Base-by-base conservation (phyloP, 1,140 invertebrate genomes). In the Stegodyphus dumicola region DNA sequence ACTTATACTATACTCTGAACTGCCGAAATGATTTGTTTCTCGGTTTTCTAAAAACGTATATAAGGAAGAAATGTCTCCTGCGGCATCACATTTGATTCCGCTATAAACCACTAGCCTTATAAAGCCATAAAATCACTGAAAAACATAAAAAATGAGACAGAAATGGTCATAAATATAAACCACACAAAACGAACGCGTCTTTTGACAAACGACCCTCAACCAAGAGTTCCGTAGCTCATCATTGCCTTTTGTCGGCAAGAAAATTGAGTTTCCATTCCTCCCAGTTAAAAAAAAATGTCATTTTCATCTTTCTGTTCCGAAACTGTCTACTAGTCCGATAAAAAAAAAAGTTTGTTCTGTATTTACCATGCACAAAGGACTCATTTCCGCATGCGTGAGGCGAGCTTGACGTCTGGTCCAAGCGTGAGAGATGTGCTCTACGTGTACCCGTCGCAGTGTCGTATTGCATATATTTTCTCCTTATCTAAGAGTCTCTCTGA, bases 351-450 rank as follows among this genome's bases (percentile, higher is more conserved):
- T 65, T 49, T 6, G 64, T 33, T 33, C 33, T 33, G 60, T 66
- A 66, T 77, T 77, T 77, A 77, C 75, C 11, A 77, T 77, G 75
- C 75, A 77, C 75, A 77, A 77, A 77, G 56, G 75, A 77, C 75
- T 77, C 75, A 77, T 77, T 77, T 77, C 64, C 56, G 7, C 75
- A 48, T 66, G 75, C 17, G 13, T 49, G 10, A 51, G 60, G 66
- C 75, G 66, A 15, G 7, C 51, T 7, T 77, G 75, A 66, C 75
- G 66, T 77, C 75, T 77, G 49, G 48, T 66, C 6, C 75, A 65
- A 66, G 75, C 56, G 49, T 77, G 75, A 77, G 60, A 6, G 64
- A 77, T 66, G 75, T 15, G 60, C 33, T 65, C 10, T 48, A 65
- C 64, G 75, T 77, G 75, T 33, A 33, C 33, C 33, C 33, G 1